Percentiles rank a stretch among this genome's conserved stretches.
Evolutionary conservation across 2,888 invertebrate species (phyloP).

Genomic region (Schizaphis graminum): DNA sequence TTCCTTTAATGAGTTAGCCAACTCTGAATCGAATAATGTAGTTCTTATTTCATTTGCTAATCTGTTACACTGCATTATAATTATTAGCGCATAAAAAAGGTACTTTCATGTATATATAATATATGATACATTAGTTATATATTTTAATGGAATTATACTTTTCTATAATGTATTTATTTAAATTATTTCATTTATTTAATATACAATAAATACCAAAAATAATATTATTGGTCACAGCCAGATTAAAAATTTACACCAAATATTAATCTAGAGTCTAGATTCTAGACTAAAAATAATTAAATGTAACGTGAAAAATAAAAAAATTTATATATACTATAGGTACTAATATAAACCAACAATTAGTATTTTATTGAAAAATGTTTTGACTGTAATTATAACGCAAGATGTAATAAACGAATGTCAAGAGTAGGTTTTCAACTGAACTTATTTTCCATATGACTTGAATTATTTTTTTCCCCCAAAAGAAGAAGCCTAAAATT

Average conservation of each 20-base stretch:
- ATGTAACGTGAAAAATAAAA: not conserved
- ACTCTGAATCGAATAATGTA: not conserved
- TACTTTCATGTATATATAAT: not conserved
- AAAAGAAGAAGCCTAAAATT: constrained; percentile 48
- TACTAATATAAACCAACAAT: not conserved
- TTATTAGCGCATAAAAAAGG: not conserved
- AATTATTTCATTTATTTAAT: not conserved
- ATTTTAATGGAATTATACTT: not conserved
- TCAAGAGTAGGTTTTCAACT: not conserved
- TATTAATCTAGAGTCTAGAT: not conserved
- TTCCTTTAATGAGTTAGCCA: not conserved
- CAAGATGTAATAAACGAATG: not conserved
- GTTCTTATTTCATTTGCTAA: not conserved
- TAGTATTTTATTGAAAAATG: not conserved
- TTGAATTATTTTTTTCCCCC: constrained; percentile 26
- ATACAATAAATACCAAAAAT: not conserved
- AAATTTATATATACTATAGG: too few relatives aligned
- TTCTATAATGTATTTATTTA: not conserved
- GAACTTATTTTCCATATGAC: constrained; percentile 25
- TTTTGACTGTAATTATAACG: not conserved
- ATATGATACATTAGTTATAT: not conserved
- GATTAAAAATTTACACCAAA: not conserved
- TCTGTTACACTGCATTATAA: not conserved
- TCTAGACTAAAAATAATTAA: not conserved
- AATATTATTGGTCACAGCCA: not conserved